Evolutionary conservation across 2,888 invertebrate genomes (phyloP), one percentile per base, ranked within the genome.

Genomic region (Agrotis puta): DNA sequence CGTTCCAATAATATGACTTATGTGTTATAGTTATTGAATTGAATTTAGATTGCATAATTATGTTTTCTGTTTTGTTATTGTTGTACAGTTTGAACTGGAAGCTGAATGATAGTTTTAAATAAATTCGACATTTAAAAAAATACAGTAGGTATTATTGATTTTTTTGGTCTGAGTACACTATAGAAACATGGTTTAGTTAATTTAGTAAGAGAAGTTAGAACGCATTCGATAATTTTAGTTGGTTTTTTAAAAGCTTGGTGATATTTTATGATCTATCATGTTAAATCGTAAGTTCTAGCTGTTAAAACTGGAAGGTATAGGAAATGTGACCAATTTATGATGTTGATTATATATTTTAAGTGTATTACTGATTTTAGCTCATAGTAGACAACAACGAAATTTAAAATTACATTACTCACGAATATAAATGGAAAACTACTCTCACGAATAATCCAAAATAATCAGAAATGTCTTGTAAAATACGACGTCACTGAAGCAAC

Each of bases 401-500:
- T 61, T 51, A 0, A 3, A 74, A 74, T 53, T 47, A n/a, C 9
- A 39, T 58, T 58, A 74, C 27, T n/a, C 47, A 74, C 20, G 51
- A 58, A 56, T 74, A 65, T 53, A 51, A 45, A 48, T 39, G 45
- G 24, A 39, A 58, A 50, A 70, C 39, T 53, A 76, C 59, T 54
- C 11, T 45, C 39, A 59, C 3, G 33, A 51, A 51, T 47, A 48
- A 11, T 50, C 22, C 64, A 14, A 47, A 64, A 43, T 16, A 51
- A 61, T 45, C 45, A 22, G 27, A 24, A 16, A 68, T 20, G 16
- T 48, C n/a, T 33, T 43, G 14, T 20, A 43, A 54, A 63, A 51
- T 62, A 68, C 18, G 33, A 70, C 51, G 68, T 58, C 63, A 73
- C 59, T 70, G 11, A 75, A 76, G 72, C 77, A 72, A 58, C 65